Base-by-base conservation (phyloP, 2,113 vertebrate species). In the Sapajus apella region DNA sequence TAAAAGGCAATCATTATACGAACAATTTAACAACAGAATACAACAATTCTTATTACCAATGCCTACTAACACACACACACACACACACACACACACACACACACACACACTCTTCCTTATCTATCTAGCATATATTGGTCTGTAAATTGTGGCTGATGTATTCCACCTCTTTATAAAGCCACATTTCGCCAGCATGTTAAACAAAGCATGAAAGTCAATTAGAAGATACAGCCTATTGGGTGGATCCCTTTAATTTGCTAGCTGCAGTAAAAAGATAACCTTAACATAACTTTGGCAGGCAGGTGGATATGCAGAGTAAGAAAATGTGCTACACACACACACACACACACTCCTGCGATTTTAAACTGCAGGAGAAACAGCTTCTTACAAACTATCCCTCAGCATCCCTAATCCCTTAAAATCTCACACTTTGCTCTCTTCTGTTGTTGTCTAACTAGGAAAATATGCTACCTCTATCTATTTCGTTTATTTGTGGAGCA, bases 1-100 rank as follows among this genome's bases (percentile, higher is more conserved):
- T 97, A 61, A 98, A 91, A 95, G 87, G n/a, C 68, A 96, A 30
- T 96, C 86, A 90, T n/a, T 76, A 47, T 40, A 90, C 43, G 87
- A 95, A 96, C 58, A 72, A 32, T 94, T 91, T 73, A 97, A 92
- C 17, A 97, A 40, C 43, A 97, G 86, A 97, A 92, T 66, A 93
- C 91, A 97, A 96, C 45, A 90, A 72, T 64, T 96, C 86, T 96
- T 79, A 96, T 82, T 77, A 73, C 40, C 91, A 90, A 45, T 20
- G 27, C 35, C 80, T 61, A 73, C 70, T 35, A 14, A 72, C 18
- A 37, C 7, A 70, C 14, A 73, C n/a, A 66, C 3, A 20, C n/a
- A 72, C n/a, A 37, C n/a, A 72, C 70, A 3, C 5, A 27, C n/a
- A 37, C n/a, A 72, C 5, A 37, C 21, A 43, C 37, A 45, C 23